Conservation (phyloP, 2,888 invertebrate species). For the Noctua comes region DNA sequence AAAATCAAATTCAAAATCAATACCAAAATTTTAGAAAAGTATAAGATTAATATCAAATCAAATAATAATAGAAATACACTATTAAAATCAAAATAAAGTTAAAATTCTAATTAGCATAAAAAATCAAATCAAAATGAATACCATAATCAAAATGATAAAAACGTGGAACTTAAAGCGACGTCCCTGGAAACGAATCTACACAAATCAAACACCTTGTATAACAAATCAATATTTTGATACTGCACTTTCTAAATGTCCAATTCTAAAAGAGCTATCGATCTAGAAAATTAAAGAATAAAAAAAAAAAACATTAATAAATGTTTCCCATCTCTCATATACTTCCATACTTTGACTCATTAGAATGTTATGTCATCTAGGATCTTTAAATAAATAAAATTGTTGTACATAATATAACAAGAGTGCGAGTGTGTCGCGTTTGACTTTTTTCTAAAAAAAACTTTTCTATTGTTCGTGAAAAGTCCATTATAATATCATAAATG, state of each 20-base stretch:
- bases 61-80: too few relatives aligned
- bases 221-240: slow-evolving; percentile 64
- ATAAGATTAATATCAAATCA: too few relatives aligned
- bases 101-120: too few relatives aligned
- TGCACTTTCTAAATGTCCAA: slow-evolving; percentile 59
- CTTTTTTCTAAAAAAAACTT: slow-evolving; percentile 65
- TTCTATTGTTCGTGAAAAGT: slow-evolving; percentile 66
- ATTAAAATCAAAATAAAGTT: too few relatives aligned
- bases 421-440: slow-evolving; percentile 62
- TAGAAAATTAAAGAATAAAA: slow-evolving; percentile 24
- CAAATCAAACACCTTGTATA: slow-evolving; percentile 47
- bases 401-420: slow-evolving; percentile 66
- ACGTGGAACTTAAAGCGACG: neutral
- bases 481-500: slow-evolving; percentile 61
- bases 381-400: slow-evolving; percentile 58
- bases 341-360: slow-evolving; percentile 68
- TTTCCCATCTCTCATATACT: slow-evolving; percentile 52
- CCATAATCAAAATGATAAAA: neutral
- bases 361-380: slow-evolving; percentile 58
- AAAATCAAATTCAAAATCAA: too few relatives aligned
- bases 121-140: too few relatives aligned
- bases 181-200: slow-evolving; percentile 3
- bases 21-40: too few relatives aligned
- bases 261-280: slow-evolving; percentile 43
- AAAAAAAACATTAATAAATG: slow-evolving; percentile 27